Conservation (phyloP, 2,797 vertebrate genomes). For the Cheirogaleus major region DNA sequence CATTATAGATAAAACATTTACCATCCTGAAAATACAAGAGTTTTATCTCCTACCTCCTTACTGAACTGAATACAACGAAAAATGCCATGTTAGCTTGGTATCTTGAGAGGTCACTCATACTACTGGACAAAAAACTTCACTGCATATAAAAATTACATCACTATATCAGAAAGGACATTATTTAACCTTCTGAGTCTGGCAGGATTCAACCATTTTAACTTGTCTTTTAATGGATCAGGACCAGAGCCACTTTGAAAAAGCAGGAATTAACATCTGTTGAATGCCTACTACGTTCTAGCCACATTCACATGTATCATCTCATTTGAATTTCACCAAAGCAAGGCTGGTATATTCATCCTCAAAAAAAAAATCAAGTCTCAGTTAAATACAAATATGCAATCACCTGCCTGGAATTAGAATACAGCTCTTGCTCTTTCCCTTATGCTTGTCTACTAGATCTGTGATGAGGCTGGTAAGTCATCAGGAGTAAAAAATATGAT, state of each 20-base stretch:
- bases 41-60: background rate
- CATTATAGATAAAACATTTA: background rate
- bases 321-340: background rate
- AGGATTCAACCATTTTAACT: background rate
- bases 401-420: background rate
- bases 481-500: background rate
- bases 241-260: conserved; percentile 8
- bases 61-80: background rate
- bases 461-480: background rate
- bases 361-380: background rate
- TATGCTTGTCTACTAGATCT: background rate
- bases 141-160: background rate
- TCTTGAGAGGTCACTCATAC: background rate
- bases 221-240: background rate
- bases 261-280: background rate
- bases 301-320: background rate
- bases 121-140: background rate
- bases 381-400: background rate
- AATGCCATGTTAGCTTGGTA: background rate
- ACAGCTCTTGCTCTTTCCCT: background rate
- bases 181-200: background rate
- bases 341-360: background rate
- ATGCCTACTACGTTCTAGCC: background rate
- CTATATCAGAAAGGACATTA: background rate
- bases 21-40: background rate